A percentile compares a stretch with the other conserved stretches of the same genome.
Conservation (phyloP, 35 echinoderm and acorn worm species). For the Holothuria glaberrima region DNA sequence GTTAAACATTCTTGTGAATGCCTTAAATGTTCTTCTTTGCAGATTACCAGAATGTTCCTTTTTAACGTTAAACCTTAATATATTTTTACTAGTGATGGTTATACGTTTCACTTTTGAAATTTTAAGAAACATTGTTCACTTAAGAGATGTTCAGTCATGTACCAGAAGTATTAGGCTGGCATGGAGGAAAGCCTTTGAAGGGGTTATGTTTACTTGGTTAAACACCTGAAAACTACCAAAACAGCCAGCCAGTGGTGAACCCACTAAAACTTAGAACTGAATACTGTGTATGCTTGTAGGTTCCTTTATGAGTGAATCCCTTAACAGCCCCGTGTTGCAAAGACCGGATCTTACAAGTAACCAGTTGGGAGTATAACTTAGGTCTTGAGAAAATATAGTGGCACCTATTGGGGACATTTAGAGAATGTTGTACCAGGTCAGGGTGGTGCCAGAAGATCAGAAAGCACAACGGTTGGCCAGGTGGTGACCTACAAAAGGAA, state of each 20-base stretch:
- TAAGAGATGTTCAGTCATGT: slow-evolving; percentile 26
- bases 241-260: slow-evolving; percentile 55
- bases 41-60: too few relatives aligned
- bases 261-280: slow-evolving; percentile 42
- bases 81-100: too few relatives aligned
- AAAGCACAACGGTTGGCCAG: slow-evolving; percentile 60
- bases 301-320: slow-evolving; percentile 11
- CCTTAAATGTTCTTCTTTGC: too few relatives aligned
- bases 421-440: slow-evolving; percentile 70
- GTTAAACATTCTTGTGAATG: too few relatives aligned
- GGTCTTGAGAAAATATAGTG: slow-evolving; percentile 26
- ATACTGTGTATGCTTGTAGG: slow-evolving; percentile 69
- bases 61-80: too few relatives aligned
- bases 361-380: too few relatives aligned
- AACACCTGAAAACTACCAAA: slow-evolving; percentile 64
- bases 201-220: slow-evolving; percentile 65
- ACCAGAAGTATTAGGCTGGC: slow-evolving; percentile 43
- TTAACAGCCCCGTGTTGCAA: too few relatives aligned
- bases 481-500: slow-evolving; percentile 53
- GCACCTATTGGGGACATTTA: slow-evolving; percentile 69
- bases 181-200: slow-evolving; percentile 53
- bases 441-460: slow-evolving; percentile 32
- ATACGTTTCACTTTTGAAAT: too few relatives aligned
- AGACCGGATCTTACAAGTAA: too few relatives aligned
- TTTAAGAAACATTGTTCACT: too few relatives aligned